phyloP scores from a whole-genome alignment of 1,140 invertebrate species.

The Drosophila malerkotliana region DNA sequence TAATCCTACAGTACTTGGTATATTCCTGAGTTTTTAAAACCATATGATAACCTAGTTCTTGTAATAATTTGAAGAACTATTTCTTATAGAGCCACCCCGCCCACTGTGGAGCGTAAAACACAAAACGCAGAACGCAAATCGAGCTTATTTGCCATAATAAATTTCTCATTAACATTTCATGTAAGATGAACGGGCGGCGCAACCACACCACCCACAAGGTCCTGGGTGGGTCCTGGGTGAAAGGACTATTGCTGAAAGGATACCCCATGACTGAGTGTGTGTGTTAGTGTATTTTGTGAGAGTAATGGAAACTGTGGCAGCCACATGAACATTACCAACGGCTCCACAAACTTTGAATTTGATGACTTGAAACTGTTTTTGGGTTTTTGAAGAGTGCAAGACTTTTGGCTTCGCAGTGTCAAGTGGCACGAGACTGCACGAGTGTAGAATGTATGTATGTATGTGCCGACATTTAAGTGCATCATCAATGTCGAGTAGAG shows the following conservation, averaged over 20 bases:
- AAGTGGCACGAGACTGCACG: constrained; percentile 30
- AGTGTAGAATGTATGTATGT: constrained; percentile 12
- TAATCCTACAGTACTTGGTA: no score
- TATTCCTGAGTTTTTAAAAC: no score
- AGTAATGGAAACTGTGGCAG: constrained; percentile 42
- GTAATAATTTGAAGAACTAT: neutral
- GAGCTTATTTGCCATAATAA: constrained; percentile 65
- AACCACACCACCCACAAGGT: constrained; percentile 17
- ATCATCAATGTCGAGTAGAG: constrained; percentile 33
- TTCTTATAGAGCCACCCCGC: no score
- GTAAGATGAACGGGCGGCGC: constrained; percentile 38
- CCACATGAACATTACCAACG: constrained; percentile 21
- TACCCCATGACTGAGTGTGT: neutral
- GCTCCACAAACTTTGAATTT: constrained; percentile 48
- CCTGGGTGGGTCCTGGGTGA: neutral
- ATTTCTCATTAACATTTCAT: constrained; percentile 66
- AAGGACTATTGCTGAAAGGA: neutral
- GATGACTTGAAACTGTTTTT: constrained; percentile 55
- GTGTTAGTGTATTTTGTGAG: constrained; percentile 1
- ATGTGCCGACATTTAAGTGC: constrained; percentile 36
- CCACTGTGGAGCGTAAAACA: neutral
- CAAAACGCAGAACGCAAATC: constrained; percentile 52
- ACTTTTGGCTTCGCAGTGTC: constrained; percentile 58
- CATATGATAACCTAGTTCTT: no score
- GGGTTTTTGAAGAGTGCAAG: constrained; percentile 34